These are phyloP conservation scores for Helostoma temminkii DNA, from an alignment of 2,797 vertebrate species.

Conservation along the genomic window DNA sequence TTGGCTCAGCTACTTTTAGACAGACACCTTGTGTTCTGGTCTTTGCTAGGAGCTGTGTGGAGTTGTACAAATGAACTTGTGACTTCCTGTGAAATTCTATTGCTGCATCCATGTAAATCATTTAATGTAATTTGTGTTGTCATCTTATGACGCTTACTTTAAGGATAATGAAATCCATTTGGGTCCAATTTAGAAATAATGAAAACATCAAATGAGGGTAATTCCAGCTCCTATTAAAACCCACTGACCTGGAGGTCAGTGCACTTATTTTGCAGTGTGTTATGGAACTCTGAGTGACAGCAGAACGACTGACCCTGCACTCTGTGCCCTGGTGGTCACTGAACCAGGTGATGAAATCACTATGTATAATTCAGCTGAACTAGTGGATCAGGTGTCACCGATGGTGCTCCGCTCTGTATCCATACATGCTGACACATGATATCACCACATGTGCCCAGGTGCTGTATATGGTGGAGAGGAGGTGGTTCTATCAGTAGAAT, in stretches of 20 bases:
- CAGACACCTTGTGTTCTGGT: slow-evolving; percentile 65
- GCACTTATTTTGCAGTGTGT: slow-evolving; percentile 21
- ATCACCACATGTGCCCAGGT: slow-evolving; percentile 12
- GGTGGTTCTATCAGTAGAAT: too few relatives aligned
- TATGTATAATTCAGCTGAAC: slow-evolving; percentile 88
- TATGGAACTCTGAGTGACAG: neutral
- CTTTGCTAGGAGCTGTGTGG: slow-evolving; percentile 53
- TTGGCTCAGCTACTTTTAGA: slow-evolving; percentile 76
- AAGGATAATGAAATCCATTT: too few relatives aligned
- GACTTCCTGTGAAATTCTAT: neutral
- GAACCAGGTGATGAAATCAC: slow-evolving; percentile 85
- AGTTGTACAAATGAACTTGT: neutral
- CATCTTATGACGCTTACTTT: neutral
- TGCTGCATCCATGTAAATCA: neutral
- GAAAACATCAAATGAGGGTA: neutral
- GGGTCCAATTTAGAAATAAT: neutral
- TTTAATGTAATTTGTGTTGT: neutral
- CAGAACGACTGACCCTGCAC: slow-evolving; percentile 22
- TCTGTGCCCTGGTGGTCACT: slow-evolving; percentile 52
- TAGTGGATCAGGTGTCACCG: slow-evolving; percentile 82
- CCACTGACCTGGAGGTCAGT: slow-evolving; percentile 34
- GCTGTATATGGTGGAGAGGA: neutral
- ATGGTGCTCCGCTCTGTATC: slow-evolving; percentile 77
- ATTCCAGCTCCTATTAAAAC: neutral
- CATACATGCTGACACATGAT: slow-evolving; percentile 65